Percentiles rank a stretch among this genome's conserved stretches.
Conservation (phyloP, 1,140 invertebrate genomes). For the Drosophila nebulosa region DNA sequence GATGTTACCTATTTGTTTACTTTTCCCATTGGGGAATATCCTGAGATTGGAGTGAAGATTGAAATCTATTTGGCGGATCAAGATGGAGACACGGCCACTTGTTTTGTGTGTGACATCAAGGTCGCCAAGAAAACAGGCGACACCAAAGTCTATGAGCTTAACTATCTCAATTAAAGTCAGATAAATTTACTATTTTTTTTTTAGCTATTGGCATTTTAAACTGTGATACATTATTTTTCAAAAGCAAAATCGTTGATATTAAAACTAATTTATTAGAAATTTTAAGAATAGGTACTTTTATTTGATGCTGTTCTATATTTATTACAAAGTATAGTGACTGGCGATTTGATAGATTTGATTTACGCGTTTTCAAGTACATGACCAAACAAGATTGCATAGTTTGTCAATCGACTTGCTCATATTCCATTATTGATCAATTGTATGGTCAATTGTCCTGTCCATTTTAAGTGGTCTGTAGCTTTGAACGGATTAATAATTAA, state of each 20-base stretch:
- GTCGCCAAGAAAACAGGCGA: conserved; percentile 49
- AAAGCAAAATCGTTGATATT: conserved; percentile 1
- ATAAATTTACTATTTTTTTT: neutral
- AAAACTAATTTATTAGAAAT: neutral
- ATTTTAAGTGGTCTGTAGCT: conserved; percentile 32
- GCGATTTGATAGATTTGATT: neutral
- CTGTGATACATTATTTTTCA: conserved; percentile 50
- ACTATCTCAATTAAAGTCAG: conserved; percentile 30
- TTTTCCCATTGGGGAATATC: conserved; percentile 69
- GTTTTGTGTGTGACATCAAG: conserved; percentile 73
- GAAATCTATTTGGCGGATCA: conserved; percentile 73
- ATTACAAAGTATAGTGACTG: neutral
- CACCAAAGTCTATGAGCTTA: conserved; percentile 33
- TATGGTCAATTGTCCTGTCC: neutral
- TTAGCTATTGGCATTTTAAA: conserved; percentile 29
- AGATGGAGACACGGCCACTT: conserved; percentile 54
- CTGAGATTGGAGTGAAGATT: conserved; percentile 69
- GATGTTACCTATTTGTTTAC: conserved; percentile 72
- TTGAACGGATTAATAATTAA: conserved; percentile 49
- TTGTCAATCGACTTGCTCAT: too few species aligned
- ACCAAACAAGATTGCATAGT: neutral
- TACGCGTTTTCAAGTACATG: neutral
- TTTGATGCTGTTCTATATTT: neutral
- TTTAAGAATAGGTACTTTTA: neutral
- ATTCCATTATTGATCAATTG: neutral